Conservation (phyloP, 2,888 invertebrate species). For the Yponomeuta plumbellus region DNA sequence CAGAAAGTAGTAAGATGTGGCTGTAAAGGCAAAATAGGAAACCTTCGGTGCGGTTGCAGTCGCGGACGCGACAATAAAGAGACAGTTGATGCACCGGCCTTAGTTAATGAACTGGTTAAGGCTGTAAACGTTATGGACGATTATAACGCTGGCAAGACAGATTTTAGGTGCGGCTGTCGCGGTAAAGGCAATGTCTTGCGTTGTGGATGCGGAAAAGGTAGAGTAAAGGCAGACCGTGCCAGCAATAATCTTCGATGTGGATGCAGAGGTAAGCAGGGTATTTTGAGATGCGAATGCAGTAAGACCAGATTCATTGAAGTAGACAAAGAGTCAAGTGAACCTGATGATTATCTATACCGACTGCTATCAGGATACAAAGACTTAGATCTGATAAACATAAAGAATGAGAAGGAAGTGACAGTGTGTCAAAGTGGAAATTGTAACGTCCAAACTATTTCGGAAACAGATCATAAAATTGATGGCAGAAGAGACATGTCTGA, state of each 20-base stretch:
- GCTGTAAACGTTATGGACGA: not conserved
- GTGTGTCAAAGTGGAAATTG: not conserved
- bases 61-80: not conserved
- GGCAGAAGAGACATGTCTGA: not conserved
- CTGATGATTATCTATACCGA: not conserved
- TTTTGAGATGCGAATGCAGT: not conserved
- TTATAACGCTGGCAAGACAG: not conserved
- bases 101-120: not conserved
- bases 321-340: not conserved
- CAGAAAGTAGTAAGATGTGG: constrained; percentile 24
- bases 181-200: not conserved
- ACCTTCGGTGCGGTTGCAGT: not conserved
- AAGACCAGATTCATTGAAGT: not conserved
- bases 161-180: not conserved
- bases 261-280: too few species aligned
- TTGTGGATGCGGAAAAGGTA: not conserved
- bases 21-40: not conserved
- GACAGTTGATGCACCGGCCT: not conserved
- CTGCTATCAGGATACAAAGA: not conserved
- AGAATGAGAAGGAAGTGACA: not conserved
- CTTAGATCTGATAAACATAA: not conserved
- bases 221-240: not conserved
- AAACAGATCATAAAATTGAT: not conserved
- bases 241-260: too few species aligned
- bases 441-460: not conserved